Base-by-base conservation (phyloP, 1,140 invertebrate species). In the Sycophaga agraensis region DNA sequence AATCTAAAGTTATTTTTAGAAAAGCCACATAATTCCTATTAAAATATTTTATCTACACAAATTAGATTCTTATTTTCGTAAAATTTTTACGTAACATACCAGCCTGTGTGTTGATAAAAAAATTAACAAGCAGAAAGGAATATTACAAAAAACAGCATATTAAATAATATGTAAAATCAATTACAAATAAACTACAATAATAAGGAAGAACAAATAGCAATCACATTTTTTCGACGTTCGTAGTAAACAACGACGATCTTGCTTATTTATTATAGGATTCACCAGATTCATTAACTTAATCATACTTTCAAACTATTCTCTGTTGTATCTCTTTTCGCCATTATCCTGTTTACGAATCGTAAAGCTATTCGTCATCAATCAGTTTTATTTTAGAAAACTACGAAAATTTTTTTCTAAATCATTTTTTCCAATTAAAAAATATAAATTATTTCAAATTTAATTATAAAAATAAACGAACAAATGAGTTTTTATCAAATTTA, bases 341-440 rank as follows among this genome's bases (percentile, higher is more conserved):
- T 31, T 4, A 31, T 31, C 16, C 49, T 3, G 53, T 40, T 69
- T 45, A 69, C 67, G 71, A 70, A 72, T 67, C 48, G 53, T 73
- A 74, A 73, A 73, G 66, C 67, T 75, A 73, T 66, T 65, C 67
- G 21, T 72, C 55, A 66, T 51, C 65, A 42, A 66, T 51, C 65
- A 42, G 49, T 66, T 43, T 17, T 45, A n/a, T 26, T 35, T 53
- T 34, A 31, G 45, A 17, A 43, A 59, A 17, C 39, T 43, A 43
- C 31, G 12, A 17, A 42, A 51, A 24, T 19, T 31, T 28, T 17
- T 6, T 40, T 39, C 16, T 24, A 53, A 53, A 53, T 40, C 21
- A 53, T 53, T 53, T 53, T 31, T 37, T 4, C 24, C 12, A 4
- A 35, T n/a, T n/a, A 11, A 11, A 31, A 31, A 31, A 31, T 6